Evolutionary conservation across 2,888 invertebrate genomes (phyloP), one percentile per base, ranked within the genome.

Genomic region (Timandra comae): DNA sequence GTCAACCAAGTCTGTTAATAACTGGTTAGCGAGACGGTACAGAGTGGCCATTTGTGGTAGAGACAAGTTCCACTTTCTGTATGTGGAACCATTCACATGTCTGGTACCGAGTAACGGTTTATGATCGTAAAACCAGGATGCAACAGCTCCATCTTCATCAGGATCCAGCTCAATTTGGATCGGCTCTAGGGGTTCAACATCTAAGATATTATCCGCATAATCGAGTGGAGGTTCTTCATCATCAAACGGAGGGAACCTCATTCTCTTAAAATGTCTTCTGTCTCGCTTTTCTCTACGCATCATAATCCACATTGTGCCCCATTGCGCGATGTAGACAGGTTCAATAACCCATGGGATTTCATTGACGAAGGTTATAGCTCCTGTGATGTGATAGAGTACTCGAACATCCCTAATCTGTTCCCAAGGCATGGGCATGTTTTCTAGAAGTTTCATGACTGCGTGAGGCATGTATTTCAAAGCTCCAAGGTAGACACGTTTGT

Each of bases 251-350:
- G 99, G 99, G 73, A 99, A 99, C 51, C 99, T 89, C 99, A 99
- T 99, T 53, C 99, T 88, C 77, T 99, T 99, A 73, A 99, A 99
- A 74, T 99, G 99, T 16, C 99, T 90, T 69, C 99, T 93, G 87
- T 99, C 99, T 45, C 99, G 89, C 76, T 99, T 99, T 69, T 99
- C 99, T 53, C 99, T 90, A 51, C 99, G 88, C 99, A 99, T 99
- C 98, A 99, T 99, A 53, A 99, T 99, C 99, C 99, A 99, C 99
- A 99, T 99, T 1, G 99, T 97, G 25, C 98, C 99, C 99, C 99
- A 99, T 68, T 99, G 99, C 1, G 99, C 99, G 49, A 99, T 98
- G 70, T 99, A 99, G 3, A 99, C 94, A 0, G 99, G 99, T 66
- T 99, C 99, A 54, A 99, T 95, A 2, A 99, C 98, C 97, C 99